These are phyloP conservation scores for Hyles vespertilio DNA, from an alignment of 1,140 invertebrate species.

Conservation along the genomic window DNA sequence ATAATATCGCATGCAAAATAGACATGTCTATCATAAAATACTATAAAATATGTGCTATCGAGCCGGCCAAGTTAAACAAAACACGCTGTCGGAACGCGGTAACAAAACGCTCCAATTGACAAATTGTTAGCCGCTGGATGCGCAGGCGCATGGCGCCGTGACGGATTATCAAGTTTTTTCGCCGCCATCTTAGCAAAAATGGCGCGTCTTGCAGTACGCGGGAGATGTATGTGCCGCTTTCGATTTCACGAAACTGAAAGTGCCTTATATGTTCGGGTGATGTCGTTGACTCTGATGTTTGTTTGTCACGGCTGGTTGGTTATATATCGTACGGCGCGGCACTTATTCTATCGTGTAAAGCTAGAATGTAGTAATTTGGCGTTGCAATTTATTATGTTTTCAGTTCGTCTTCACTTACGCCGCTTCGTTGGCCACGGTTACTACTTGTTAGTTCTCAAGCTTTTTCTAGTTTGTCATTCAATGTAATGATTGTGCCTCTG, in stretches of 20 bases:
- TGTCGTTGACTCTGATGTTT: conserved; percentile 68
- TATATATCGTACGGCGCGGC: conserved; percentile 28
- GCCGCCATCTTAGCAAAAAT: conserved; percentile 50
- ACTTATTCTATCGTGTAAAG: conserved; percentile 51
- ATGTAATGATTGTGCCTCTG: not conserved
- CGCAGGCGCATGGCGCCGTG: conserved; percentile 36
- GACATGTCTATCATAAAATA: too few relatives aligned
- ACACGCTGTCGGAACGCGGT: conserved; percentile 28
- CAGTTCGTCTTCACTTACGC: conserved; percentile 31
- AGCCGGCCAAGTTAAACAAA: conserved; percentile 8
- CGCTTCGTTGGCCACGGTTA: conserved; percentile 32
- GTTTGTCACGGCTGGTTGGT: conserved; percentile 62
- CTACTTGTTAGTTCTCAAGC: conserved; percentile 14
- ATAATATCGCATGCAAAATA: too few relatives aligned
- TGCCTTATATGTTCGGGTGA: conserved; percentile 60
- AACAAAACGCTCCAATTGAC: conserved; percentile 33
- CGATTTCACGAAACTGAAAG: conserved; percentile 69
- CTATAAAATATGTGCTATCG: too few relatives aligned
- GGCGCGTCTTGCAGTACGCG: conserved; percentile 38
- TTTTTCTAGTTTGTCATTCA: conserved; percentile 8
- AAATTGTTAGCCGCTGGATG: conserved; percentile 40
- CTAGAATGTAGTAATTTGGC: conserved; percentile 51
- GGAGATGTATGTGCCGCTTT: conserved; percentile 58
- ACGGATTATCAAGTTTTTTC: conserved; percentile 54
- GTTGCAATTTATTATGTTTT: conserved; percentile 52